These are phyloP conservation scores for Todiramphus saurophagus DNA, from an alignment of 2,113 vertebrate genomes.

Conservation along the genomic window DNA sequence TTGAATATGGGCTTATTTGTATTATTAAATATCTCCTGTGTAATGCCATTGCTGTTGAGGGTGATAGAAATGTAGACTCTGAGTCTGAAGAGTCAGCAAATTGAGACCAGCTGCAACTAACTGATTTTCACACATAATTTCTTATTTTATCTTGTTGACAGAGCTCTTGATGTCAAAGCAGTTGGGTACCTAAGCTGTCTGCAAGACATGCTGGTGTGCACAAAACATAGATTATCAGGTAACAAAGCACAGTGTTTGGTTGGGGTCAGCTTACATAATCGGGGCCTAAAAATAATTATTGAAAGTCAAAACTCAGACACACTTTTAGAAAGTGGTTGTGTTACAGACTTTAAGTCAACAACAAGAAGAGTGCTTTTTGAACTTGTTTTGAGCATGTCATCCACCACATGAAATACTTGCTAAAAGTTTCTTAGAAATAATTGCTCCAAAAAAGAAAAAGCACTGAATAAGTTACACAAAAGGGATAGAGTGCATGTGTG, in stretches of 20 bases:
- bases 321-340: neutral
- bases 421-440: neutral
- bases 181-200: neutral
- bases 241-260: rapidly evolving
- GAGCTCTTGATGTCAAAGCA: neutral
- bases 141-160: neutral
- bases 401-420: neutral
- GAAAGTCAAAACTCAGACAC: neutral
- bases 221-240: neutral
- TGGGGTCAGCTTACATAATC: neutral
- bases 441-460: neutral
- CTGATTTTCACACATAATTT: neutral
- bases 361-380: neutral
- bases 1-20: neutral
- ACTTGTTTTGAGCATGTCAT: neutral
- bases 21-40: neutral
- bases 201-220: neutral
- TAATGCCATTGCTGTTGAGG: neutral
- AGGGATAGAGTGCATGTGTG: rapidly evolving
- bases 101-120: neutral
- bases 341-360: neutral
- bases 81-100: neutral
- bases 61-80: neutral
- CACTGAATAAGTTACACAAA: neutral
- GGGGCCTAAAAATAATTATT: neutral